These are phyloP conservation scores for Pristis pectinata DNA, from an alignment of 2,797 vertebrate genomes.

Conservation along the genomic window DNA sequence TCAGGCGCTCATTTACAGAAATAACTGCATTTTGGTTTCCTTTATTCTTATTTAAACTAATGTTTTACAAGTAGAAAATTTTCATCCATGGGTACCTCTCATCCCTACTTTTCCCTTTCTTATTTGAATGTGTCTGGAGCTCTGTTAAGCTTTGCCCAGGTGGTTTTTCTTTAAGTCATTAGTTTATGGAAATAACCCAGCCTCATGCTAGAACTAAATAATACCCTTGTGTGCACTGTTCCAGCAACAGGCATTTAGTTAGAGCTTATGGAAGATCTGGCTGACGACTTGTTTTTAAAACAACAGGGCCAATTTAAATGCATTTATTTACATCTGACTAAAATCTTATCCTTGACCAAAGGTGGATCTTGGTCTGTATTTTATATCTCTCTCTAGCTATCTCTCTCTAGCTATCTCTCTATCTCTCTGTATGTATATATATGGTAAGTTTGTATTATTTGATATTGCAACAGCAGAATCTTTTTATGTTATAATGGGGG, in stretches of 20 bases:
- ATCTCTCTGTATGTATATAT: no score
- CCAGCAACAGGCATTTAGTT: background rate
- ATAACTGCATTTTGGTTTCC: background rate
- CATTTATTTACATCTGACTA: background rate
- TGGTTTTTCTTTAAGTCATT: background rate
- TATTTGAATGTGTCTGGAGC: background rate
- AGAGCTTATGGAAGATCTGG: background rate
- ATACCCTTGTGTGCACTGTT: background rate
- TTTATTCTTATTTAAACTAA: background rate
- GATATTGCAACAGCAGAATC: background rate
- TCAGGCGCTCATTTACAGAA: background rate
- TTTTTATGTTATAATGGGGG: background rate
- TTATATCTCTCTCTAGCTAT: no score
- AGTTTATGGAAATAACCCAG: background rate
- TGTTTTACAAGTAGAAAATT: background rate
- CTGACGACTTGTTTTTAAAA: background rate
- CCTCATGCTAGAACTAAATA: background rate
- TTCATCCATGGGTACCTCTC: background rate
- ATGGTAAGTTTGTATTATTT: background rate
- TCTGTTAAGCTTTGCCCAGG: background rate
- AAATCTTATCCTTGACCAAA: background rate
- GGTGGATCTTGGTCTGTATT: background rate
- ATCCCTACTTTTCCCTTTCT: no score
- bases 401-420: no score
- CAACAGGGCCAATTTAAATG: background rate